Base-by-base conservation (phyloP, 2,113 vertebrate species). In the Phyllostomus discolor region DNA sequence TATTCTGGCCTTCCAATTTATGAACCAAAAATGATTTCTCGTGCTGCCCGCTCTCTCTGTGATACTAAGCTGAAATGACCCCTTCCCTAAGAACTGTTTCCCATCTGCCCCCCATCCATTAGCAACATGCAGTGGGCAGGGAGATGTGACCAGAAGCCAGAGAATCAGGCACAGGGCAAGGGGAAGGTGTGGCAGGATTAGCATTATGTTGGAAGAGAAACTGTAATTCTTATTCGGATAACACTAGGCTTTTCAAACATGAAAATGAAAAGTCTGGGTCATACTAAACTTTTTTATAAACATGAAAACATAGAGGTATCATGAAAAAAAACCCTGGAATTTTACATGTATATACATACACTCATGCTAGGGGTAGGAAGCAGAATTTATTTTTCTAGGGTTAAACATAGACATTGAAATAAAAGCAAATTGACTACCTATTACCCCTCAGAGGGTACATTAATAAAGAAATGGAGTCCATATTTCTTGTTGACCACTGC, bases 391-490 rank as follows among this genome's bases (percentile, higher is more conserved):
- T 85, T 50, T 52, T 46, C 52, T 75, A 28, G 22, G 24, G 66
- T 85, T 92, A 93, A 95, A 80, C 17, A 48, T 78, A 62, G 22
- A 78, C 10, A 50, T 28, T n/a, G 12, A 12, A 54, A 10, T 11
- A 82, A 84, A 95, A 90, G 52, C 81, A 31, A 64, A 90, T 72
- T 48, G 72, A 28, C 38, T 41, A 8, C 41, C 35, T 90, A 28
- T 83, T 72, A n/a, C 48, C 54, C 22, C 17, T 72, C 35, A 57
- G 95, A 75, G 7, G 87, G 24, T 62, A 26, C 31, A 54, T 82
- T 38, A 84, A 35, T 76, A 88, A 90, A 73, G 19, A 90, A 87
- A 52, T 35, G 84, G 24, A 94, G n/a, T 79, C 62, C 31, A 11
- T 41, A 46, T 67, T 62, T 92, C 92, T 67, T 54, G 2, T 82